A percentile compares a stretch with the other conserved stretches of the same genome.
Evolutionary conservation across 2,888 invertebrate genomes (phyloP).

Genomic region (Pammene fasciana): DNA sequence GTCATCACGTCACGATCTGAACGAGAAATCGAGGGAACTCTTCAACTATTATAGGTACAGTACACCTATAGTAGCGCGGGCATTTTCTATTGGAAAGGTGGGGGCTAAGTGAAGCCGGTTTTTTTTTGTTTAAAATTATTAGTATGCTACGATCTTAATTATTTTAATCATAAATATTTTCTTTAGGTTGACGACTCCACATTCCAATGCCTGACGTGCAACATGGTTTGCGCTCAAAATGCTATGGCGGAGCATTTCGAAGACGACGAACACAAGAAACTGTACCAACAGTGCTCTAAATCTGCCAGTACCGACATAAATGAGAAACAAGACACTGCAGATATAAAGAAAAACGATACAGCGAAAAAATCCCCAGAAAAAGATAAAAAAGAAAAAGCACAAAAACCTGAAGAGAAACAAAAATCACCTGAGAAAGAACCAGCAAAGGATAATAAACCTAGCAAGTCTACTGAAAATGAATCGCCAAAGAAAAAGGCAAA

Average conservation of each 20-base stretch:
- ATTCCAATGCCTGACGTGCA: conserved; percentile 62
- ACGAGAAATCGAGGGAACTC: no score
- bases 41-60: no score
- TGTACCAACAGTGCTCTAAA: conserved; percentile 44
- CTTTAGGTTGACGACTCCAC: conserved; percentile 58
- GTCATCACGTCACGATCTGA: no score
- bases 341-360: conserved; percentile 17
- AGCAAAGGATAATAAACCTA: neutral
- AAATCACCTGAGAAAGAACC: conserved; percentile 4
- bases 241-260: conserved; percentile 47
- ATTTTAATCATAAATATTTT: neutral
- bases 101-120: no score
- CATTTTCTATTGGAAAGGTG: no score
- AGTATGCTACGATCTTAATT: no score
- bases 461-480: neutral
- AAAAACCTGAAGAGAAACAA: conserved; percentile 1
- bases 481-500: conserved; percentile 26
- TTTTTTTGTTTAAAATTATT: no score
- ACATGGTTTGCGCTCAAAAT: conserved; percentile 46
- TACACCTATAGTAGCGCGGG: no score
- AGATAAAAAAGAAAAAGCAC: conserved; percentile 16
- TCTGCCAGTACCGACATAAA: neutral
- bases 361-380: neutral
- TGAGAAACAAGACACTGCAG: conserved; percentile 6
- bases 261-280: conserved; percentile 46